phyloP scores from a whole-genome alignment of 2,113 vertebrate genomes.

The Crotophaga sulcirostris region DNA sequence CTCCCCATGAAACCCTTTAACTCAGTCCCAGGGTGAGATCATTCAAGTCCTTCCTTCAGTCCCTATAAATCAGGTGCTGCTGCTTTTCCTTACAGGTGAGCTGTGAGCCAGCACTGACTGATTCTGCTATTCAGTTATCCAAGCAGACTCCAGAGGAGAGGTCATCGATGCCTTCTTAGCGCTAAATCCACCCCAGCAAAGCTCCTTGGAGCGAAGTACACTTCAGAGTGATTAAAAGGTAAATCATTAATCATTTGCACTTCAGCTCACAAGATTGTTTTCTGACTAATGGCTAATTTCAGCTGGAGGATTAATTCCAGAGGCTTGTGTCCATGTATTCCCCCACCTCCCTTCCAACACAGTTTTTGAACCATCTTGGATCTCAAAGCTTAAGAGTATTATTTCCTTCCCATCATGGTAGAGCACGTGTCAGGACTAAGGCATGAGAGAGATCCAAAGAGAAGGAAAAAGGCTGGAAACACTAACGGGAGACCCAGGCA shows the following conservation, averaged over 20 bases:
- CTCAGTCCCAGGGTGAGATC: not conserved
- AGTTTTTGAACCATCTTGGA: not conserved
- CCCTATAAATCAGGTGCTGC: not conserved
- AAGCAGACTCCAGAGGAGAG: not conserved
- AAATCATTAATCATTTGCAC: not conserved
- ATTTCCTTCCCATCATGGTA: not conserved
- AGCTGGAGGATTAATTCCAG: not conserved
- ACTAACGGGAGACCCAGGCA: not conserved
- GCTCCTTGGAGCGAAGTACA: not conserved
- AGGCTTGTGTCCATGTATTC: fast-evolving
- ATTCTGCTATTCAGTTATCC: not conserved
- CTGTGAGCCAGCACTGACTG: not conserved
- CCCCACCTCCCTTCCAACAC: not conserved
- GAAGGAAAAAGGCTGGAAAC: not conserved
- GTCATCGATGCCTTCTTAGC: not conserved
- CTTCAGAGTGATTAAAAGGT: not conserved
- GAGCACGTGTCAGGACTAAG: not conserved
- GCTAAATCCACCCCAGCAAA: not conserved
- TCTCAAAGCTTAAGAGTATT: not conserved
- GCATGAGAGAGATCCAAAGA: not conserved
- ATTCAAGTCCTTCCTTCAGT: not conserved
- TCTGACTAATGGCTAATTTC: not conserved
- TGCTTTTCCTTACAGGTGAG: not conserved
- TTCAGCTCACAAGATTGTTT: not conserved
- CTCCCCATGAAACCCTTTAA: not conserved